Evolutionary conservation across 2,113 vertebrate species (phyloP).

Genomic region (Perca schrenkii): DNA sequence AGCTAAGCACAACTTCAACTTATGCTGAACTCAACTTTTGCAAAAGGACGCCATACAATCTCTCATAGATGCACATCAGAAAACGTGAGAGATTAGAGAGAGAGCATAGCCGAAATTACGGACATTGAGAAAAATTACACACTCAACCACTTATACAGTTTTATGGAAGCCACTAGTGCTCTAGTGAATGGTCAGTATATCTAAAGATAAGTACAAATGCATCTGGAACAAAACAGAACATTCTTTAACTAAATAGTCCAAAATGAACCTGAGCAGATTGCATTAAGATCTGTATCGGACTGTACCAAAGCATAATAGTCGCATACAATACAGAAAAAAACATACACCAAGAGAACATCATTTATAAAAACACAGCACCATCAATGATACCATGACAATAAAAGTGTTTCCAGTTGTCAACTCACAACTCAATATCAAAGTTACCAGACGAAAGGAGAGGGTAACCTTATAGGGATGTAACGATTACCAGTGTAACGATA

Average conservation of each 20-base stretch:
- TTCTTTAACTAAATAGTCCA: background rate
- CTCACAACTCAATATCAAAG: background rate
- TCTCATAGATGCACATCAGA: background rate
- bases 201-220: constrained; percentile 1
- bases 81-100: background rate
- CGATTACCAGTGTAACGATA: too few relatives aligned
- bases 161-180: background rate
- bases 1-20: background rate
- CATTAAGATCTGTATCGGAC: background rate
- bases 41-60: background rate
- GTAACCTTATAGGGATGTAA: background rate
- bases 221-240: constrained; percentile 15
- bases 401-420: background rate
- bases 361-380: background rate
- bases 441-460: background rate
- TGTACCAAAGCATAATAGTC: background rate
- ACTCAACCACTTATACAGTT: background rate
- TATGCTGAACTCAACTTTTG: background rate
- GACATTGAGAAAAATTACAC: constrained; percentile 5
- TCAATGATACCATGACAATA: background rate
- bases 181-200: background rate
- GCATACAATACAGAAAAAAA: background rate
- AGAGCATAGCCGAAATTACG: constrained; percentile 6
- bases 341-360: background rate
- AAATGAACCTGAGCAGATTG: background rate